A percentile compares a stretch with the other conserved stretches of the same genome.
Conservation (phyloP, 2,888 invertebrate species). For the Pecten maximus region DNA sequence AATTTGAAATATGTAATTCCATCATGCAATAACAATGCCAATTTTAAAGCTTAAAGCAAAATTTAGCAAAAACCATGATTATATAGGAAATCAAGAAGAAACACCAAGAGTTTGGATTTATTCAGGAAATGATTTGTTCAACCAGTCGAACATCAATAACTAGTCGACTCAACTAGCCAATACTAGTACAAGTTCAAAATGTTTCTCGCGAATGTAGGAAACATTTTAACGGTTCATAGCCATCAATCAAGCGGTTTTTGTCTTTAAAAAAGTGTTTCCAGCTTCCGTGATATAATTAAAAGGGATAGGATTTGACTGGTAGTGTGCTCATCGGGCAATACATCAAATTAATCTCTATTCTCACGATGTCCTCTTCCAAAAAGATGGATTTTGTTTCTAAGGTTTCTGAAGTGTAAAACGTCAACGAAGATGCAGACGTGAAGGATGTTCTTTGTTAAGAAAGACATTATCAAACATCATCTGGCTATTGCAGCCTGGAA, state of each 20-base stretch:
- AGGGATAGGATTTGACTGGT: slow-evolving; percentile 22
- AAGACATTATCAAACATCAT: slow-evolving; percentile 33
- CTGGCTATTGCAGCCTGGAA: background rate
- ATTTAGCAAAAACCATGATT: too few species aligned
- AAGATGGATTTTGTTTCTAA: slow-evolving; percentile 6
- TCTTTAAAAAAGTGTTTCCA: background rate
- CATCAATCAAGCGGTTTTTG: background rate
- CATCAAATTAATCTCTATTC: background rate
- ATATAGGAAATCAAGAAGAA: background rate
- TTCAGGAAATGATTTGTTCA: background rate
- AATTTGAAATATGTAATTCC: background rate
- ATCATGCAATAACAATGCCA: too few species aligned
- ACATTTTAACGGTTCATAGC: background rate
- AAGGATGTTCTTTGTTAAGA: background rate
- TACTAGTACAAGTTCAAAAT: background rate
- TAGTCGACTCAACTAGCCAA: too few species aligned
- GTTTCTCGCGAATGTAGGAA: background rate
- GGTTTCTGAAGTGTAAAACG: background rate
- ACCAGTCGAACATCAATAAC: background rate
- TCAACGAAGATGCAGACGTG: background rate
- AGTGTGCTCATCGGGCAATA: background rate
- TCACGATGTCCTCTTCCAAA: background rate
- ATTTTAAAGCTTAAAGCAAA: too few species aligned
- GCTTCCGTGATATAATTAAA: background rate
- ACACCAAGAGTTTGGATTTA: background rate